phyloP scores from a whole-genome alignment of 2,113 vertebrate genomes.

The Coturnix japonica region DNA sequence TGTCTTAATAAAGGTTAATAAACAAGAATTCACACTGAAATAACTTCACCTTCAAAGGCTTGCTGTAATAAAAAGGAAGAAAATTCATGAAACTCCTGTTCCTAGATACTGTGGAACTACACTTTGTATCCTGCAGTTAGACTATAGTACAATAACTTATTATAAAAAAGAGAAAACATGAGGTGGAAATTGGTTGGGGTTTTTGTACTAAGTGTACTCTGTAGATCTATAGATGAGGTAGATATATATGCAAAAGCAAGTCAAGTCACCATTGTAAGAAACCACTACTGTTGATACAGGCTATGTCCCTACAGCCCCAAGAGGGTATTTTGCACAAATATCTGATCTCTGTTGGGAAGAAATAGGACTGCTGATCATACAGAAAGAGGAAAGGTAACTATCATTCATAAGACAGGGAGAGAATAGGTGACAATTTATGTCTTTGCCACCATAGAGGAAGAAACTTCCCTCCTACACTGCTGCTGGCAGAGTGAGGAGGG shows the following conservation, averaged over 20 bases:
- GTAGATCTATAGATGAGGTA: background rate
- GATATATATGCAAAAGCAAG: background rate
- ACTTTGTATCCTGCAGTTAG: background rate
- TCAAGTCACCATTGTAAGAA: accelerated
- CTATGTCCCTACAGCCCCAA: background rate
- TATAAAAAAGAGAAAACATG: background rate
- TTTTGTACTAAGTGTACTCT: background rate
- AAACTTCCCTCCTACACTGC: background rate
- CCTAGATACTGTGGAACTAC: background rate
- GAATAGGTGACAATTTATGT: background rate
- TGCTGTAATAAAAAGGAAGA: background rate
- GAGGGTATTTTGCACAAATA: background rate
- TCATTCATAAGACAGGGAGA: background rate
- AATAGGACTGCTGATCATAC: background rate
- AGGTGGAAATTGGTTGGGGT: background rate
- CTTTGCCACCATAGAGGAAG: accelerated
- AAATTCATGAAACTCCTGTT: background rate
- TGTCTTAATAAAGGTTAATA: background rate
- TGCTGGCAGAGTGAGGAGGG: background rate
- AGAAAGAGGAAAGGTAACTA: background rate
- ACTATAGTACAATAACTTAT: background rate
- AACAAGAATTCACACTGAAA: background rate
- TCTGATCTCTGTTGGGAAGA: background rate
- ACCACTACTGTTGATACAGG: background rate
- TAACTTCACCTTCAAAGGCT: background rate